These are phyloP conservation scores for Diacarnus erythraeanus DNA, from an alignment of 37 sponge, comb jelly and placozoan genomes.

Conservation along the genomic window DNA sequence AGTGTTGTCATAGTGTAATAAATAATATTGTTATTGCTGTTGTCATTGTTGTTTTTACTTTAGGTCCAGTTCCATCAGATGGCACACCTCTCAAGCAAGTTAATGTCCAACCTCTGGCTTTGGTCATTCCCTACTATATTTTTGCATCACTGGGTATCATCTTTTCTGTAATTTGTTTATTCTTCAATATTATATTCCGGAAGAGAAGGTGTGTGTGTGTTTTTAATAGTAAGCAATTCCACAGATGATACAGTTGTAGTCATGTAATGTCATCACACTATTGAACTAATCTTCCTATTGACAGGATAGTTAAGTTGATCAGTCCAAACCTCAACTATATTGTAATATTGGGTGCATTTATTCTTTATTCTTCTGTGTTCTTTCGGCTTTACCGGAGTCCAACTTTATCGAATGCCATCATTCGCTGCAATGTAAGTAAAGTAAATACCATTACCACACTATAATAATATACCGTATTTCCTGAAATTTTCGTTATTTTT, in stretches of 20 bases:
- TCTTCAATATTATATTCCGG: conserved; percentile 25
- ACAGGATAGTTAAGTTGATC: conserved; percentile 16
- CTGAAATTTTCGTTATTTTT: too few species aligned
- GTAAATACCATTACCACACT: not conserved
- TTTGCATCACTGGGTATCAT: conserved; percentile 13
- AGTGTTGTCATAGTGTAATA: too few species aligned
- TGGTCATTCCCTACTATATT: conserved; percentile 17
- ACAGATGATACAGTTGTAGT: not conserved
- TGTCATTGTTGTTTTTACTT: not conserved
- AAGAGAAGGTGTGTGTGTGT: not conserved
- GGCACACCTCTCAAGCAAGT: conserved; percentile 9
- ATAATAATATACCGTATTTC: too few species aligned
- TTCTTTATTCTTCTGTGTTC: conserved; percentile 17
- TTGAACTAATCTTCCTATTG: not conserved
- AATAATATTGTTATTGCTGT: not conserved
- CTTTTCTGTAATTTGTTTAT: conserved; percentile 22
- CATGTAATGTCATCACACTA: not conserved
- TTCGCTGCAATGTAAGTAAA: conserved; percentile 17
- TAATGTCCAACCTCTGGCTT: not conserved
- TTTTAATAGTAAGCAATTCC: not conserved
- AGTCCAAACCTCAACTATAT: conserved; percentile 33
- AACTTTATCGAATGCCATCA: not conserved
- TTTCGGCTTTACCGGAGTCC: not conserved
- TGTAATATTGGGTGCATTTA: conserved; percentile 1
- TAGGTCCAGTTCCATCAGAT: conserved; percentile 4